Evolutionary conservation across 2,797 vertebrate species (phyloP).

Genomic region (Gymnothorax javanicus): DNA sequence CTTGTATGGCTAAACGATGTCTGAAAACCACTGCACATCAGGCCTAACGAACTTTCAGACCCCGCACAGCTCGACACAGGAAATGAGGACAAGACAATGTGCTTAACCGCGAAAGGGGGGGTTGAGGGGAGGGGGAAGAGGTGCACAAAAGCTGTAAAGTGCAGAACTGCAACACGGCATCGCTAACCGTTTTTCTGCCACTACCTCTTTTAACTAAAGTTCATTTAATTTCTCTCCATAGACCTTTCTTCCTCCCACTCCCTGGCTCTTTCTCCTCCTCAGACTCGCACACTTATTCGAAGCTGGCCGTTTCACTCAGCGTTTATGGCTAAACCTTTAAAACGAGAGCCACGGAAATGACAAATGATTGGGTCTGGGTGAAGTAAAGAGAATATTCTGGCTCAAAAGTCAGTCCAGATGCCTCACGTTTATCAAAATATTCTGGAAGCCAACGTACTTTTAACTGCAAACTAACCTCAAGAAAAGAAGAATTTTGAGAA

Average conservation of each 20-base stretch:
- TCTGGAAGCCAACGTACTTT: neutral
- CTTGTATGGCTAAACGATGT: neutral
- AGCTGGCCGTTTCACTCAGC: neutral
- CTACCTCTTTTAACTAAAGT: neutral
- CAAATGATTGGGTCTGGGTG: neutral
- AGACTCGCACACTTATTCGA: neutral
- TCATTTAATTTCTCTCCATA: neutral
- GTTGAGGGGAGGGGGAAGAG: neutral
- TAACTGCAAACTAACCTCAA: neutral
- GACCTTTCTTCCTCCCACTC: neutral
- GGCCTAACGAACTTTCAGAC: slow-evolving; percentile 7
- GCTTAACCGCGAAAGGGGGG: neutral
- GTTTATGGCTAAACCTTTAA: neutral
- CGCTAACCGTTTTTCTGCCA: neutral
- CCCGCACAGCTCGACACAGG: neutral
- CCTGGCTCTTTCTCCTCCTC: neutral
- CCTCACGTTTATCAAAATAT: neutral
- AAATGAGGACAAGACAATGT: neutral
- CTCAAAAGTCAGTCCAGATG: neutral
- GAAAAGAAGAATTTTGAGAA: neutral
- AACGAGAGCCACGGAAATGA: neutral
- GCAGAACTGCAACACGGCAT: neutral
- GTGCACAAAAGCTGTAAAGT: neutral
- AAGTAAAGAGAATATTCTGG: neutral
- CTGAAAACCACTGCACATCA: neutral